These are phyloP conservation scores for Platysternon megacephalum DNA, from an alignment of 2,113 vertebrate species.

Conservation along the genomic window DNA sequence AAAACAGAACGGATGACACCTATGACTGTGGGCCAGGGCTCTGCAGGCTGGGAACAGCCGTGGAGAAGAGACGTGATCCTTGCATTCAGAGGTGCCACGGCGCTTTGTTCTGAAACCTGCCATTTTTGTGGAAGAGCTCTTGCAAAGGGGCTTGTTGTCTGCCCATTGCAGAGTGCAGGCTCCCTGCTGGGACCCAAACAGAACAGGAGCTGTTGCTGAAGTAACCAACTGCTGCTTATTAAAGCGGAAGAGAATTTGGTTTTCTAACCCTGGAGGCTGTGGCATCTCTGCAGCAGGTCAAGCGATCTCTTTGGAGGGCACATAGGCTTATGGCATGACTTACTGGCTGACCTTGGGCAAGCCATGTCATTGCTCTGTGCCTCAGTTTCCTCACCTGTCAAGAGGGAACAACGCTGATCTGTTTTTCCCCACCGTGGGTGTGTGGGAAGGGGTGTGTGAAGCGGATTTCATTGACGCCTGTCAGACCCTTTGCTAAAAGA, in stretches of 20 bases:
- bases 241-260: background rate
- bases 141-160: background rate
- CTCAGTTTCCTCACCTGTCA: background rate
- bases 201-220: background rate
- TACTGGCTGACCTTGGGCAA: background rate
- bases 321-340: background rate
- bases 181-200: background rate
- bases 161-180: background rate
- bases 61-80: background rate
- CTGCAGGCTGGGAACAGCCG: too few species aligned
- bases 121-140: background rate
- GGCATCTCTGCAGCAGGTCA: background rate
- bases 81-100: background rate
- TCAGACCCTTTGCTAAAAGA: background rate
- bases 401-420: too few species aligned
- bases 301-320: background rate
- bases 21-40: background rate
- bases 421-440: background rate
- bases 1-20: background rate
- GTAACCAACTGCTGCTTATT: background rate
- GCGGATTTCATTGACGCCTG: background rate
- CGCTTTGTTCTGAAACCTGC: background rate
- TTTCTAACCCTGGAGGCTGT: background rate
- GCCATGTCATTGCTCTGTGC: background rate
- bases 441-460: background rate